These are phyloP conservation scores for Cryptops parisi DNA, from an alignment of 2,888 invertebrate genomes.

Conservation along the genomic window DNA sequence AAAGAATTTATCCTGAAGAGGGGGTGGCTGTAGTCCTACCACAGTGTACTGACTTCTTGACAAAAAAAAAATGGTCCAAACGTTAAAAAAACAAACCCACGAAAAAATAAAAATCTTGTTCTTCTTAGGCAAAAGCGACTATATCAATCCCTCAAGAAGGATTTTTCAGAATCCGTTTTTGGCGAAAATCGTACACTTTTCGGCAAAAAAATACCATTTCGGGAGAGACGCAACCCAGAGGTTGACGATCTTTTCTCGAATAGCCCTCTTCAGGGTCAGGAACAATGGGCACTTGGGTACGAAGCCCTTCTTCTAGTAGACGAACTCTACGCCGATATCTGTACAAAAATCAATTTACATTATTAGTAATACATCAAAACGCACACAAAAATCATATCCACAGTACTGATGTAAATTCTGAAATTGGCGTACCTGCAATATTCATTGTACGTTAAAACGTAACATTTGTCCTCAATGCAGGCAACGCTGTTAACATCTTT, in stretches of 20 bases:
- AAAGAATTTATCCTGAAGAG: no score
- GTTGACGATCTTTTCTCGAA: conserved; percentile 26
- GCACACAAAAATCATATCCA: no score
- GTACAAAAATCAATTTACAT: conserved; percentile 23
- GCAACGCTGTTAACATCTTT: conserved; percentile 91
- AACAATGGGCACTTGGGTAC: conserved; percentile 53
- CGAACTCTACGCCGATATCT: conserved; percentile 74
- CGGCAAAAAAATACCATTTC: conserved; percentile 91
- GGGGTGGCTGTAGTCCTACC: no score
- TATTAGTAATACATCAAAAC: no score
- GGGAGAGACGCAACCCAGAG: conserved; percentile 50
- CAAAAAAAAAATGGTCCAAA: no score
- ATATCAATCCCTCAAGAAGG: conserved; percentile 25
- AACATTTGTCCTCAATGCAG: conserved; percentile 95
- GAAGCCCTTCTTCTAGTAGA: conserved; percentile 58
- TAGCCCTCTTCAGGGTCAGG: conserved; percentile 36
- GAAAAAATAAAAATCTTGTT: no score
- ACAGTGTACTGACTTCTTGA: no score
- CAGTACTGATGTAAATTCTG: no score
- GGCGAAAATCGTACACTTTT: conserved; percentile 85
- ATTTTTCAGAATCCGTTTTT: conserved; percentile 52
- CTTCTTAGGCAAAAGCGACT: no score
- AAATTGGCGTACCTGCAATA: conserved; percentile 94
- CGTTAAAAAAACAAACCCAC: no score
- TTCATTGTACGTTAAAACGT: conserved; percentile 88